Evolutionary conservation across 2,888 invertebrate species (phyloP), one percentile per base, ranked within the genome.

Genomic region (Leptopterna dolabrata): DNA sequence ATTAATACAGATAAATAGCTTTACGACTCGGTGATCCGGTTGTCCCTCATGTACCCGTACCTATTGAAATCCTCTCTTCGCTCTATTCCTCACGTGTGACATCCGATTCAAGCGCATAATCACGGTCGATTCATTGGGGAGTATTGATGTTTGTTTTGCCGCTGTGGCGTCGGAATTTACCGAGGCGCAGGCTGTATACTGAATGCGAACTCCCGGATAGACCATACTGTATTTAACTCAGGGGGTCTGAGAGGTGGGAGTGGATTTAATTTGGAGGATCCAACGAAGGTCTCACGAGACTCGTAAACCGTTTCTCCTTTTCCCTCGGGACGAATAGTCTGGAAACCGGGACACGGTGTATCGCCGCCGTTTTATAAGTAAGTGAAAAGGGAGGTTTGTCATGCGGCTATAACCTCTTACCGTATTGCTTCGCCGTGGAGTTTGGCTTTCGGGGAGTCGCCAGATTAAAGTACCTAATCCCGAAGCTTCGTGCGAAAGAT

Each of bases 221-320:
- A 63, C 63, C 63, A 24, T 11, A 63, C 24, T 63, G 63, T 63
- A 63, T 63, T 63, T 63, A 73, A 41, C 73, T 73, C 19, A 30
- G 36, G 36, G 30, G 73, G 36, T 14, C 71, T 11, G 2, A 19
- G 73, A 73, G 36, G 30, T 14, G 73, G 73, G 14, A 19, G 73
- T 36, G 73, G 73, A 73, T 73, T 73, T 73, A 73, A 73, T 73
- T 73, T 73, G 73, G 73, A 73, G 73, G 73, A 73, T 73, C 73
- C 73, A 36, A 73, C 36, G 19, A 36, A 19, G 36, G 73, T 73
- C 73, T 41, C 73, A 0, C 29, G 19, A 19, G 73, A 36, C 73
- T 73, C 36, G 73, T 73, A 73, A 73, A 73, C 73, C 41, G 36
- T 73, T 73, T 41, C 73, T 14, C 73, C 71, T 13, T 14, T 41